Base-by-base conservation (phyloP, 2,888 invertebrate genomes). In the Callosobruchus maculatus region DNA sequence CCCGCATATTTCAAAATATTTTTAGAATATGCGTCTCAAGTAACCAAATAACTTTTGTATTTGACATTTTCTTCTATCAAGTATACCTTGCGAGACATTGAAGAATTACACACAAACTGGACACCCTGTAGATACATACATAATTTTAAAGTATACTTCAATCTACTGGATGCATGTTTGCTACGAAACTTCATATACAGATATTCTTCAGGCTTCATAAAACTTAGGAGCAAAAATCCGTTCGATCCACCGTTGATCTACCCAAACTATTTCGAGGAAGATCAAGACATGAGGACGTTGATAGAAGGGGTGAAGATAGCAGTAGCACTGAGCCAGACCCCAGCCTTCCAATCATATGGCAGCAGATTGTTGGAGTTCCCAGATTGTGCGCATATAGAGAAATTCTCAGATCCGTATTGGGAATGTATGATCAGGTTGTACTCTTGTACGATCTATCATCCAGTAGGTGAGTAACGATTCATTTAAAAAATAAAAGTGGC, bases 201-300 rank as follows among this genome's bases (percentile, higher is more conserved):
- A n/a, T n/a, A n/a, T n/a, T n/a, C 9, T 49, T 13, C 68, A 78
- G 78, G 78, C 66, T 70, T 75, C 21, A 92, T 99, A 22, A 94
- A 92, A 80, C 86, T 99, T 21, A 90, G 94, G 9, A 95, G 95
- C 78, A 91, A 91, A 20, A 94, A 96, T 86, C 97, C 98, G 0
- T 93, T 93, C 80, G 94, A 96, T 74, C 94, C 95, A 81, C 98
- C 98, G 0, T 89, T 94, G 75, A 96, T 98, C 73, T 94, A 96
- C 81, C 96, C 98, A 0, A 98, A 98, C 84, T 98, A 98, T 84
- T 91, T 98, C 82, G 87, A 91, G 21, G 94, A 96, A 73, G 92
- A 94, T 21, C 88, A 91, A 77, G 98, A 98, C 81, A 89, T 95
- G 77, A 93, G 93, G 77, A 93, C 93, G 0, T 86, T 97, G 68